Evolutionary conservation across 2,113 vertebrate species (phyloP).

Genomic region (Caretta caretta): DNA sequence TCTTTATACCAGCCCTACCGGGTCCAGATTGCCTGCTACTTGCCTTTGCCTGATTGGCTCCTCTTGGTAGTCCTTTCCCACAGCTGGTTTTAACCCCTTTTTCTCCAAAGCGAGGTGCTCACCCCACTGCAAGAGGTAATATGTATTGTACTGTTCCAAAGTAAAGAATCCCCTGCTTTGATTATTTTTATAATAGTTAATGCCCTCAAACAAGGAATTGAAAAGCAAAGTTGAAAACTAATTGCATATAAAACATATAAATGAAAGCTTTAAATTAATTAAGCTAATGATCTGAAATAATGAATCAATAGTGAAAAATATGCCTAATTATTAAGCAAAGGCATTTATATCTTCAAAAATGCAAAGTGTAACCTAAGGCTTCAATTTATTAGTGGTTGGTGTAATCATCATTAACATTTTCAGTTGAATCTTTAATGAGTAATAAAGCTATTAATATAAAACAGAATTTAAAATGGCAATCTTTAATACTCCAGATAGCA

Average conservation of each 20-base stretch:
- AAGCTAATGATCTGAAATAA: slow-evolving; percentile 77
- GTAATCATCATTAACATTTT: slow-evolving; percentile 83
- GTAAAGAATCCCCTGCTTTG: not conserved
- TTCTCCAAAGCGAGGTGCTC: too few species aligned
- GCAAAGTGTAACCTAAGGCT: slow-evolving; percentile 75
- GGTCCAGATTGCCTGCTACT: too few species aligned
- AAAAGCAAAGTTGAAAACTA: slow-evolving; percentile 65
- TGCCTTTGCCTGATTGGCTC: too few species aligned
- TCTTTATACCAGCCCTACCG: too few species aligned
- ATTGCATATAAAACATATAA: slow-evolving; percentile 65
- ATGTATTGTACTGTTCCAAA: not conserved
- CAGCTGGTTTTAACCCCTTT: too few species aligned
- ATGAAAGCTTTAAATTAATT: slow-evolving; percentile 75
- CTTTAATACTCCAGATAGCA: slow-evolving; percentile 33
- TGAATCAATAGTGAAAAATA: slow-evolving; percentile 71
- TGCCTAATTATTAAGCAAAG: slow-evolving; percentile 79
- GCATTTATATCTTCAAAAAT: slow-evolving; percentile 77
- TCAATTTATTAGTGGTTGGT: slow-evolving; percentile 79
- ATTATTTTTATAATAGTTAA: slow-evolving; percentile 29
- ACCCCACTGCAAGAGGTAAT: too few species aligned
- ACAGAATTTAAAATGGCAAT: slow-evolving; percentile 24
- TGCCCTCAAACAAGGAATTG: slow-evolving; percentile 31
- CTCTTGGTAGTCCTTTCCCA: too few species aligned
- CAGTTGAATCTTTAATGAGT: slow-evolving; percentile 75
- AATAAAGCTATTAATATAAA: slow-evolving; percentile 58